Conservation (phyloP, 92 coral and sea anemone genomes). For the Epizoanthus ramosus region DNA sequence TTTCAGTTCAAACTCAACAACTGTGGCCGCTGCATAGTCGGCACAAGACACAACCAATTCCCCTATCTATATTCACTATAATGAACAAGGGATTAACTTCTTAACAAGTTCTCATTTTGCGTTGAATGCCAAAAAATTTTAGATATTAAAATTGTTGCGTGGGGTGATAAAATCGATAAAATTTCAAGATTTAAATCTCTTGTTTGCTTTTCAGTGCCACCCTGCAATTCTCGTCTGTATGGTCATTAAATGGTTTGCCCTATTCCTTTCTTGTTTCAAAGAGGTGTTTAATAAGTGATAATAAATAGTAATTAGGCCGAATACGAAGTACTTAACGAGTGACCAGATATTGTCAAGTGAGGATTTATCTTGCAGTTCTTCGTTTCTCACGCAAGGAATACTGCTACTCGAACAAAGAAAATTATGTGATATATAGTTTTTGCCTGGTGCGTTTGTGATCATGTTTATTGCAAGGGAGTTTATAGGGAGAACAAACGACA, state of each 20-base stretch:
- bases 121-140: not conserved
- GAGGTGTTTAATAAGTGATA: not conserved
- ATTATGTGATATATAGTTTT: no score
- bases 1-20: not conserved
- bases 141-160: constrained; percentile 1
- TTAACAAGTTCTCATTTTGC: not conserved
- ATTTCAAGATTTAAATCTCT: not conserved
- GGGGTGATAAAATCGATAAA: not conserved
- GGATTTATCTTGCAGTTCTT: no score
- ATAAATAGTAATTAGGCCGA: constrained; percentile 5
- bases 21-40: not conserved
- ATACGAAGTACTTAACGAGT: constrained; percentile 11
- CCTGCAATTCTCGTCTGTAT: not conserved
- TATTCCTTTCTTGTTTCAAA: not conserved
- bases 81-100: constrained; percentile 2
- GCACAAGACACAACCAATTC: not conserved
- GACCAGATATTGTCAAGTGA: no score
- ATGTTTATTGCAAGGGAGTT: no score
- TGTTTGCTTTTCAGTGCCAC: not conserved
- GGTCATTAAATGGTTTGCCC: not conserved
- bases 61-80: not conserved
- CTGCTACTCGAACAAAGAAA: no score
- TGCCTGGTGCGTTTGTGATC: no score
- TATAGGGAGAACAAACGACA: no score
- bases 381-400: no score